phyloP scores from a whole-genome alignment of 2,113 vertebrate species.

The Chloebia gouldiae region DNA sequence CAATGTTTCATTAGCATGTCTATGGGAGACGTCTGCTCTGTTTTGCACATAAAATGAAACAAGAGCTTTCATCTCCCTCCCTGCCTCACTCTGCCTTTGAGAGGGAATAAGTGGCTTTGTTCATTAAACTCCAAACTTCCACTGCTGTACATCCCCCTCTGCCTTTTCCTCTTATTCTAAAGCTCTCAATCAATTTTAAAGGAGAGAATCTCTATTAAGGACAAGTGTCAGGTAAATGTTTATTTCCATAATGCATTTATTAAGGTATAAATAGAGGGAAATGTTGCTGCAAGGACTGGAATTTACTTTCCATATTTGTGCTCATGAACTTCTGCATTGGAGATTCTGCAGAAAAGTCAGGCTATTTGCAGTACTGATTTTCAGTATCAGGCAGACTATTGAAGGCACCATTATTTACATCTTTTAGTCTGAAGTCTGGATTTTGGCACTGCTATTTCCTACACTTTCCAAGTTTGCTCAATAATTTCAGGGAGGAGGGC shows the following conservation, averaged over 20 bases:
- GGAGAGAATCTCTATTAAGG: slow-evolving; percentile 4
- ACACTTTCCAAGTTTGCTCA: not conserved
- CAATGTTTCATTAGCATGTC: slow-evolving; percentile 88
- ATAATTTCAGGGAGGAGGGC: not conserved
- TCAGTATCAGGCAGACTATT: not conserved
- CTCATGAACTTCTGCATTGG: not conserved
- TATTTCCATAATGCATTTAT: slow-evolving; percentile 1
- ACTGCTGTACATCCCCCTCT: not conserved
- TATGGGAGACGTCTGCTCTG: slow-evolving; percentile 83
- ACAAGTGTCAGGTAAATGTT: slow-evolving; percentile 22
- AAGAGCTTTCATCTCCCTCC: slow-evolving; percentile 55
- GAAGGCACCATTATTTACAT: not conserved
- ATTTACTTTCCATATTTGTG: not conserved
- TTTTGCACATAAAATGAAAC: slow-evolving; percentile 83
- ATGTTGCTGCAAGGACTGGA: not conserved
- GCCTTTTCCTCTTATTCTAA: not conserved
- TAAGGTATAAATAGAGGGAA: not conserved
- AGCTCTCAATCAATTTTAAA: slow-evolving; percentile 5
- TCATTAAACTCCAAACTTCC: slow-evolving; percentile 47
- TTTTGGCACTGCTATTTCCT: slow-evolving; percentile 1
- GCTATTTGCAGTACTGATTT: not conserved
- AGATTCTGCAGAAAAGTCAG: not conserved
- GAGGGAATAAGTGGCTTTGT: slow-evolving; percentile 42
- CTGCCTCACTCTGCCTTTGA: slow-evolving; percentile 34
- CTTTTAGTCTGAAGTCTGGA: not conserved